phyloP scores from a whole-genome alignment of 2,113 vertebrate genomes.

The Grantiella picta region DNA sequence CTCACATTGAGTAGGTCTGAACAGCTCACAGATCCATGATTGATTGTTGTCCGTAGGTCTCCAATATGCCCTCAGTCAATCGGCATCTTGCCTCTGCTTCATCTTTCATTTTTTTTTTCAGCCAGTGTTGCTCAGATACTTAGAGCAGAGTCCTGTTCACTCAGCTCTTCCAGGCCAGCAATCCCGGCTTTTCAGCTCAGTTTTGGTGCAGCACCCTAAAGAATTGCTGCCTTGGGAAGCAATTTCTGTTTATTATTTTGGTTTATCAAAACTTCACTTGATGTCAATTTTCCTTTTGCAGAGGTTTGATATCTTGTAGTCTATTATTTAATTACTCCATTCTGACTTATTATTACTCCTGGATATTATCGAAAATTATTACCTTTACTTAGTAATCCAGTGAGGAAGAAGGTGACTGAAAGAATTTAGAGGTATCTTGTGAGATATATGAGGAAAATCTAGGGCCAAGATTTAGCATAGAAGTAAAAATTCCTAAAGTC shows the following conservation, averaged over 20 bases:
- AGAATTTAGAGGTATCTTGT: neutral
- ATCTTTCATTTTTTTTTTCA: neutral
- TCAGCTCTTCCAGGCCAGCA: accelerated
- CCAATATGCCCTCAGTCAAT: slow-evolving; percentile 30
- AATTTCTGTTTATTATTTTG: neutral
- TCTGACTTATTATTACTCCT: neutral
- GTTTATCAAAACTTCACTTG: neutral
- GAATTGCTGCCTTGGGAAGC: neutral
- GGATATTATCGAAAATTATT: accelerated
- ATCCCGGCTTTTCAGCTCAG: neutral
- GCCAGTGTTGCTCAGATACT: neutral
- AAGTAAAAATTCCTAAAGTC: neutral
- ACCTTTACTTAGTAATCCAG: neutral
- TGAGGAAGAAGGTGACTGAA: neutral
- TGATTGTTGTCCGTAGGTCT: slow-evolving; percentile 24
- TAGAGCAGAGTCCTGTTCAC: neutral
- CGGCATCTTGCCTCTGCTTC: neutral
- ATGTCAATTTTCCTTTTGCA: neutral
- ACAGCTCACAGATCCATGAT: neutral
- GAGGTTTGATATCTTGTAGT: neutral
- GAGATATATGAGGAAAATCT: neutral
- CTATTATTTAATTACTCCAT: neutral
- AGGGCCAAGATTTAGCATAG: neutral
- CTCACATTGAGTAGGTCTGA: neutral
- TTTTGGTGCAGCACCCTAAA: neutral